Conservation (phyloP, 2,113 vertebrate species). For the Caranx melampygus region DNA sequence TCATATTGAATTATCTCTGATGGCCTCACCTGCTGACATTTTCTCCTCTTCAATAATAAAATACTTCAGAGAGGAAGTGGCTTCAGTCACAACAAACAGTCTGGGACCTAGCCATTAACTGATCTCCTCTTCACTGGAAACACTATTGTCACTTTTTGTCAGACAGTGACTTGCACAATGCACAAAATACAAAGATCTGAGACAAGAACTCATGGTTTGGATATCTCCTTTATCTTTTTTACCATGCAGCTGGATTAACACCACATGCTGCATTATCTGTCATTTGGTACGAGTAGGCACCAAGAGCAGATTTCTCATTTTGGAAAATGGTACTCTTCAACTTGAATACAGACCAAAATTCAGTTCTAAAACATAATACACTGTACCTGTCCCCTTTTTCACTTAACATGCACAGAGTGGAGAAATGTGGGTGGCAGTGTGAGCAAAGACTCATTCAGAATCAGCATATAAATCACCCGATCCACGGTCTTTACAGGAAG, state of each 20-base stretch:
- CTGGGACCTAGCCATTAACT: not conserved
- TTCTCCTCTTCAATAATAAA: not conserved
- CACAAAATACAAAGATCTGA: not conserved
- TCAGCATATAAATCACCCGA: constrained; percentile 32
- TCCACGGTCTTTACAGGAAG: constrained; percentile 17
- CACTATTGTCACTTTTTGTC: not conserved
- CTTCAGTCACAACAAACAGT: not conserved
- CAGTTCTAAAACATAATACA: constrained; percentile 26
- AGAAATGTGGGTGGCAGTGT: constrained; percentile 32
- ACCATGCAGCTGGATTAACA: constrained; percentile 11
- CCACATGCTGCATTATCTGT: constrained; percentile 32
- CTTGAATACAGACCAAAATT: constrained; percentile 40
- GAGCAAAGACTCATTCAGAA: constrained; percentile 36
- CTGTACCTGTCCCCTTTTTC: constrained; percentile 16
- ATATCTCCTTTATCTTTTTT: not conserved
- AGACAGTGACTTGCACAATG: not conserved
- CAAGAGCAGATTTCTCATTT: constrained; percentile 24
- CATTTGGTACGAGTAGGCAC: constrained; percentile 16
- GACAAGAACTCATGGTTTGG: not conserved
- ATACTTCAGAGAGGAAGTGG: not conserved
- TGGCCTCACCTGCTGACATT: not conserved
- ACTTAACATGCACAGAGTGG: constrained; percentile 42
- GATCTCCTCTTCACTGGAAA: not conserved
- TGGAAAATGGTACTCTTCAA: constrained; percentile 43
- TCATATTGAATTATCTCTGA: not conserved